Conservation (phyloP, 2,113 vertebrate genomes). For the Xyliphius kryptos region DNA sequence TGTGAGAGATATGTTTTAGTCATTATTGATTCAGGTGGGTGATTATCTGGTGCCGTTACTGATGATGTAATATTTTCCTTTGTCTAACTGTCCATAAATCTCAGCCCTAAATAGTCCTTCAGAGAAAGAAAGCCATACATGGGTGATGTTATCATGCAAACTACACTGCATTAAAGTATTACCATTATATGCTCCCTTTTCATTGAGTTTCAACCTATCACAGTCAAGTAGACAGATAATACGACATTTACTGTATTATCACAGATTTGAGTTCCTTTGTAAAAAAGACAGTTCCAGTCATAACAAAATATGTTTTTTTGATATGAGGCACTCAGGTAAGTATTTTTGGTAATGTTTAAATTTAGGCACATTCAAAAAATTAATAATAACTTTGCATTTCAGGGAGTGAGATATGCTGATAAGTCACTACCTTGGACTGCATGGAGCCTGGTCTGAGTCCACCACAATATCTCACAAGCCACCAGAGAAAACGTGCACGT, state of each 20-base stretch:
- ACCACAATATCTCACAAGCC: constrained; percentile 39
- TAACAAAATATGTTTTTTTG: too few relatives aligned
- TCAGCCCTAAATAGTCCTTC: constrained; percentile 9
- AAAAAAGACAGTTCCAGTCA: too few relatives aligned
- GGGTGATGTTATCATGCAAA: constrained; percentile 35
- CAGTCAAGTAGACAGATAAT: constrained; percentile 1
- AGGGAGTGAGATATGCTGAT: constrained; percentile 30
- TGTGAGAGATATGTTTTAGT: too few relatives aligned
- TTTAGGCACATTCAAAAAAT: not conserved
- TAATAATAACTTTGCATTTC: constrained; percentile 9
- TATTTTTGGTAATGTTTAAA: not conserved
- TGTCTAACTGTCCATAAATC: constrained; percentile 17
- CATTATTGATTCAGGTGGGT: too few relatives aligned
- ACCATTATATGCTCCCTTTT: not conserved
- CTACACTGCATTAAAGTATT: not conserved
- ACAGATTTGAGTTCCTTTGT: too few relatives aligned
- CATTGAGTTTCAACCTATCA: constrained; percentile 5
- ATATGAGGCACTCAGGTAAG: not conserved
- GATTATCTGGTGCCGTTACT: too few relatives aligned
- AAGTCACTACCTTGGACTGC: constrained; percentile 45
- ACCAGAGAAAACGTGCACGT: constrained; percentile 43
- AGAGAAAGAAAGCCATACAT: constrained; percentile 14
- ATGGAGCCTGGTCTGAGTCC: constrained; percentile 43
- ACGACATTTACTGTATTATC: not conserved
- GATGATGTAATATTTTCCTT: too few relatives aligned